phyloP scores from a whole-genome alignment of 1,140 invertebrate genomes.

The Penaeus vannamei region DNA sequence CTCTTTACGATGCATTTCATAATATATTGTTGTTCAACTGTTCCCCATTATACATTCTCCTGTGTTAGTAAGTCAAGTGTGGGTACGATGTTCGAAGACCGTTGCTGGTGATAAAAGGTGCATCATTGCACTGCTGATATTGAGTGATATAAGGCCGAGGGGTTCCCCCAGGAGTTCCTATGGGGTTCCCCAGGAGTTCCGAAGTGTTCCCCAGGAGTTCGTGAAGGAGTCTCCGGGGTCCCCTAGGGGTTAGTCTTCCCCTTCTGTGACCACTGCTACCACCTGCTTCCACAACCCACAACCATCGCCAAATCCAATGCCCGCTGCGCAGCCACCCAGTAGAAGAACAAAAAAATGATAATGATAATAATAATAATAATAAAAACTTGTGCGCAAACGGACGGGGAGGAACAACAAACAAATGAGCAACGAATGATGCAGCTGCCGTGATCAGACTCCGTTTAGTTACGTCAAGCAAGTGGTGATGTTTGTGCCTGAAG shows the following conservation, averaged over 20 bases:
- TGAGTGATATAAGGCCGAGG: conserved; percentile 54
- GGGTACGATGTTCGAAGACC: conserved; percentile 52
- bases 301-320: conserved; percentile 53
- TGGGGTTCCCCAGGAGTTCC: no score
- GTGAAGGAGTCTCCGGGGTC: conserved; percentile 6
- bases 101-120: conserved; percentile 53
- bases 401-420: conserved; percentile 55
- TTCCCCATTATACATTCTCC: conserved; percentile 60
- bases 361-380: background rate
- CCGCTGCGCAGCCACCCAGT: conserved; percentile 54
- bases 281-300: conserved; percentile 59
- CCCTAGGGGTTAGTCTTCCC: conserved; percentile 39
- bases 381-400: conserved; percentile 38
- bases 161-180: background rate
- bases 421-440: conserved; percentile 63
- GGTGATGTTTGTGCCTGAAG: conserved; percentile 64
- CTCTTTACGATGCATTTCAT: conserved; percentile 60
- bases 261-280: conserved; percentile 51
- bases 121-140: conserved; percentile 53
- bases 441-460: conserved; percentile 61
- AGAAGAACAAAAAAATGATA: conserved; percentile 7
- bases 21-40: conserved; percentile 63
- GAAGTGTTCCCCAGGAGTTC: no score
- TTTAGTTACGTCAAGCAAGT: conserved; percentile 61
- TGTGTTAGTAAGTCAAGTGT: conserved; percentile 58